Evolutionary conservation across 2,888 invertebrate species (phyloP).

Genomic region (Thysanoteuthis rhombus): DNA sequence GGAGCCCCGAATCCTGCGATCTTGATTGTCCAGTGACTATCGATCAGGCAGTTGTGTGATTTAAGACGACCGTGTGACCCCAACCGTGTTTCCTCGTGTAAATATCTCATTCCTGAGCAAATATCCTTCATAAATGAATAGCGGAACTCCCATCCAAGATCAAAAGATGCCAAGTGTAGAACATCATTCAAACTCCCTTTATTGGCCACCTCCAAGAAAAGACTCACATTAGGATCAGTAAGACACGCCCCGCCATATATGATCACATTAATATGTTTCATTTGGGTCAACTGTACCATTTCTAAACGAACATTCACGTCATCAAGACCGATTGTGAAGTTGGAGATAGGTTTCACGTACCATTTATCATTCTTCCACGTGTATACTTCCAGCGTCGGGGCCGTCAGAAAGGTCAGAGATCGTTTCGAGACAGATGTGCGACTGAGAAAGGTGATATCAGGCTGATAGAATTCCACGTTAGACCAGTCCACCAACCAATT

Average conservation of each 20-base stretch:
- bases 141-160: slow-evolving; percentile 56
- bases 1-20: neutral
- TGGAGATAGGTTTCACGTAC: slow-evolving; percentile 42
- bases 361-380: slow-evolving; percentile 47
- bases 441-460: slow-evolving; percentile 32
- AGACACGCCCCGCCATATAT: slow-evolving; percentile 47
- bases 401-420: slow-evolving; percentile 37
- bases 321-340: slow-evolving; percentile 42
- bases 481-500: slow-evolving; percentile 49
- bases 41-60: slow-evolving; percentile 54
- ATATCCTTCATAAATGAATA: slow-evolving; percentile 53
- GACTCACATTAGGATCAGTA: slow-evolving; percentile 44
- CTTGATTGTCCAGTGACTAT: slow-evolving; percentile 47
- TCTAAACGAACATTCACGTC: slow-evolving; percentile 41
- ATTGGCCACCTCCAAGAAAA: slow-evolving; percentile 43
- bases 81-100: slow-evolving; percentile 51
- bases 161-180: slow-evolving; percentile 51
- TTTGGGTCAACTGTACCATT: slow-evolving; percentile 42
- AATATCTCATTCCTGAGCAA: slow-evolving; percentile 53
- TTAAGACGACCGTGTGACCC: slow-evolving; percentile 54
- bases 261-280: slow-evolving; percentile 46
- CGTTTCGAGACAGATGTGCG: slow-evolving; percentile 44
- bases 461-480: slow-evolving; percentile 37
- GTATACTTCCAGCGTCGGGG: slow-evolving; percentile 37
- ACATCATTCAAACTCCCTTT: slow-evolving; percentile 59